Evolutionary conservation across 2,888 invertebrate species (phyloP), one percentile per base, ranked within the genome.

Genomic region (Agonopterix arenella): DNA sequence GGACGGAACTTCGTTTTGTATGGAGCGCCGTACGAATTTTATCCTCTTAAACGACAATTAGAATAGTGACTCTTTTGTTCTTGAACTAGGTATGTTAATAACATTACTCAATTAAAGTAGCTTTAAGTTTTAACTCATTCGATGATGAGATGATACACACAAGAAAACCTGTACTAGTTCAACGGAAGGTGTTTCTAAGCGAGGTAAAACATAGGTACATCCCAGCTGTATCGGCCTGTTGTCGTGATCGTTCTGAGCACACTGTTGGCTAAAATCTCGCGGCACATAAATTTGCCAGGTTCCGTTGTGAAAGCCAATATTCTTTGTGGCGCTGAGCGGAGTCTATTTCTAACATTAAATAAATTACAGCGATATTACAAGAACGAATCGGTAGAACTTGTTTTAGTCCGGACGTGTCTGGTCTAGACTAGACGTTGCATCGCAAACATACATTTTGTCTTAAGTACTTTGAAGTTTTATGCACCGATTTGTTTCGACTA

Each of bases 251-350:
- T 62, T 59, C 58, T 59, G 67, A 69, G 64, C 68, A 65, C 64
- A 70, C 68, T 70, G 76, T 73, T 73, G 68, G 80, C 72, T 28
- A 70, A 80, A 85, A 84, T 86, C 85, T 84, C 79, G 73, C 68
- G 54, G 79, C 70, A 84, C 84, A 86, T 86, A 88, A 86, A 88
- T 86, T 83, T 81, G 66, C 82, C 71, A 70, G 76, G 83, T 82
- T 82, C 83, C 81, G 84, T 88, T 86, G 84, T 86, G 88, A 88
- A 88, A 88, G 88, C 83, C 83, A 86, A 86, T 85, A 88, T 88
- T 88, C 86, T 86, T 88, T 86, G 86, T 80, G 70, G 80, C 71
- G 73, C 71, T 80, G 70, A 66, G 78, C 83, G 77, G 80, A 76
- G 76, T 85, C 76, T 84, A 80, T 84, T 85, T 84, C 81, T 80